Conservation (phyloP, 2,888 invertebrate genomes). For the Chelonus formosanus region DNA sequence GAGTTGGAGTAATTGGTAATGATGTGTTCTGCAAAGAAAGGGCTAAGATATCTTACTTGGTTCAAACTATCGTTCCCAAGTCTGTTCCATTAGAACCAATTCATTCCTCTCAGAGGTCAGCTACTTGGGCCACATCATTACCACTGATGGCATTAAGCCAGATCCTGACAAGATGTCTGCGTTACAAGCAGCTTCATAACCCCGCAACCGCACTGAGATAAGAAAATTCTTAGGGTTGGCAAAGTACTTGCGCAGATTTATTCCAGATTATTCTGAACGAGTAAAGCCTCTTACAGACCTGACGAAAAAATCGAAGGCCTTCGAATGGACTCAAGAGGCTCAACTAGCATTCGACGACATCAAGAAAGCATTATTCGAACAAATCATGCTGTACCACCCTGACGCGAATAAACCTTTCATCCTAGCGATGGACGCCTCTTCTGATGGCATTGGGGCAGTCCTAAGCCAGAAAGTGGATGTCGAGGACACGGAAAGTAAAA, state of each 20-base stretch:
- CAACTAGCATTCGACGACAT: too few relatives aligned
- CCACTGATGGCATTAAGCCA: background rate
- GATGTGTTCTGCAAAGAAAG: too few relatives aligned
- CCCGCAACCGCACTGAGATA: background rate
- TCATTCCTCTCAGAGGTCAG: too few relatives aligned
- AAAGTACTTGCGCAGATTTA: background rate
- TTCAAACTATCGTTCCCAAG: too few relatives aligned
- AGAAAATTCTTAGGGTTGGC: background rate
- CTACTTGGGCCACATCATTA: background rate
- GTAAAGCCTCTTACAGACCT: background rate
- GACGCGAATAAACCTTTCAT: background rate
- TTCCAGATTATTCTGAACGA: background rate
- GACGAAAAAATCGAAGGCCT: background rate
- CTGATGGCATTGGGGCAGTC: background rate
- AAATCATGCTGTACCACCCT: background rate
- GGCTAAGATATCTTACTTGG: too few relatives aligned
- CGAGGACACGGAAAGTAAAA: background rate
- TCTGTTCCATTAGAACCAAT: too few relatives aligned
- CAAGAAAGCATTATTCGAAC: background rate
- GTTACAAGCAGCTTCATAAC: background rate
- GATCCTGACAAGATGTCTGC: background rate
- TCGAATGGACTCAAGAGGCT: background rate
- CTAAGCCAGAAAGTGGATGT: background rate
- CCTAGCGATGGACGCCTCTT: background rate
- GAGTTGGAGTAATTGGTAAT: too few relatives aligned